These are phyloP conservation scores for Pycnonotus jocosus DNA, from an alignment of 2,113 vertebrate genomes.

Conservation along the genomic window DNA sequence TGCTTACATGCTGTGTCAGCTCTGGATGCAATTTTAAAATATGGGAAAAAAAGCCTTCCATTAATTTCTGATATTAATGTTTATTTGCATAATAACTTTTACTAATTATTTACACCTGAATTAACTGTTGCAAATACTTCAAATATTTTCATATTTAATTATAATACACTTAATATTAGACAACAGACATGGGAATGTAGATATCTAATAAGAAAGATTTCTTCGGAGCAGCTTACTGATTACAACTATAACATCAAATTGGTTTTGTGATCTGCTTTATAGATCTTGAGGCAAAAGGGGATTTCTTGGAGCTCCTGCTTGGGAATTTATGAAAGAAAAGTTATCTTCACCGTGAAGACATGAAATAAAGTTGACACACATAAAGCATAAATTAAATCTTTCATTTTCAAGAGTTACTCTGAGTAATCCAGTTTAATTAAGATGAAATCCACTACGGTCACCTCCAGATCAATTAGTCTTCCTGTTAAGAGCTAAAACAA, in stretches of 20 bases:
- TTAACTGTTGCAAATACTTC: background rate
- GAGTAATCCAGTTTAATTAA: background rate
- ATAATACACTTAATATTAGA: background rate
- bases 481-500: background rate
- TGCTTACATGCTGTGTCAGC: background rate
- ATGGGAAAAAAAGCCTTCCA: background rate
- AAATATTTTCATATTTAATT: background rate
- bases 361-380: slow-evolving; percentile 51
- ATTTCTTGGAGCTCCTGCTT: slow-evolving; percentile 62
- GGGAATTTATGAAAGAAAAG: slow-evolving; percentile 61
- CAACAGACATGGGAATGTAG: background rate
- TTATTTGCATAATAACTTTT: background rate
- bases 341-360: slow-evolving; percentile 43
- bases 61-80: slow-evolving; percentile 5
- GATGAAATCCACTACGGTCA: background rate
- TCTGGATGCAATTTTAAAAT: background rate
- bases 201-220: slow-evolving; percentile 17
- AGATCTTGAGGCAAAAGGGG: slow-evolving; percentile 63
- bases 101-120: slow-evolving; percentile 45
- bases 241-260: slow-evolving; percentile 18
- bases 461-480: background rate
- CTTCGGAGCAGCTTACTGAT: slow-evolving; percentile 19
- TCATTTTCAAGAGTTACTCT: background rate
- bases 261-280: slow-evolving; percentile 65
- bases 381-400: background rate